Conservation (phyloP, 2,797 vertebrate genomes). For the Mergus octosetaceus region DNA sequence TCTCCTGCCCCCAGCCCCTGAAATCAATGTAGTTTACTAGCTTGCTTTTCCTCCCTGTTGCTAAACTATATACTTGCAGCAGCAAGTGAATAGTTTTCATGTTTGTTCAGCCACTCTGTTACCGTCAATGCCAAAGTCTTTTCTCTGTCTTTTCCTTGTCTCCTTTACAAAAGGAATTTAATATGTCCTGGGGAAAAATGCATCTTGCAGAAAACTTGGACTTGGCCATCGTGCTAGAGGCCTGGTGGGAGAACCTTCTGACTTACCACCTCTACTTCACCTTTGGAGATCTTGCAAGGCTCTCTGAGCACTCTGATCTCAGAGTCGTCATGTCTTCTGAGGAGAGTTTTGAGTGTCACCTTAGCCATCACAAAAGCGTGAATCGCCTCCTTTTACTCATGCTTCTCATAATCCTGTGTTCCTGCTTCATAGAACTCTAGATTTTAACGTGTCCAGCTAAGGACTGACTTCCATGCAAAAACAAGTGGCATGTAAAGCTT, state of each 20-base stretch:
- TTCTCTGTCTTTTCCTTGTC: slow-evolving; percentile 51
- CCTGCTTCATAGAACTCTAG: not conserved
- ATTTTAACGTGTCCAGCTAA: not conserved
- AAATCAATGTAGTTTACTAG: not conserved
- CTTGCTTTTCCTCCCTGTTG: not conserved
- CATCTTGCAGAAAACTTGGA: slow-evolving; percentile 17
- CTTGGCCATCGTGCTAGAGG: slow-evolving; percentile 33
- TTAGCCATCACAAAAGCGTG: slow-evolving; percentile 16
- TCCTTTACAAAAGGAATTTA: slow-evolving; percentile 44
- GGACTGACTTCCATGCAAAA: not conserved
- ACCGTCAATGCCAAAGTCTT: slow-evolving; percentile 36
- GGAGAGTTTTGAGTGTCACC: slow-evolving; percentile 24
- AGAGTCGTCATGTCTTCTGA: not conserved
- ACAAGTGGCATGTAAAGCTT: not conserved
- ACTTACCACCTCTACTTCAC: slow-evolving; percentile 20
- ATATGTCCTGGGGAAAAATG: slow-evolving; percentile 43
- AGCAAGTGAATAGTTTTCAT: not conserved
- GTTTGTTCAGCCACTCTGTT: slow-evolving; percentile 2
- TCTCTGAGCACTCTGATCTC: slow-evolving; percentile 5
- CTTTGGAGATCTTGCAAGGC: slow-evolving; percentile 3
- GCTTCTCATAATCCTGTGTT: not conserved
- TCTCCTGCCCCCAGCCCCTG: not conserved
- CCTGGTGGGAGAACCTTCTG: slow-evolving; percentile 55
- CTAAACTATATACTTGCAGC: not conserved
- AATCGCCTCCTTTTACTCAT: not conserved